Evolutionary conservation across 2,888 invertebrate species (phyloP).

Genomic region (Agriopis marginaria): DNA sequence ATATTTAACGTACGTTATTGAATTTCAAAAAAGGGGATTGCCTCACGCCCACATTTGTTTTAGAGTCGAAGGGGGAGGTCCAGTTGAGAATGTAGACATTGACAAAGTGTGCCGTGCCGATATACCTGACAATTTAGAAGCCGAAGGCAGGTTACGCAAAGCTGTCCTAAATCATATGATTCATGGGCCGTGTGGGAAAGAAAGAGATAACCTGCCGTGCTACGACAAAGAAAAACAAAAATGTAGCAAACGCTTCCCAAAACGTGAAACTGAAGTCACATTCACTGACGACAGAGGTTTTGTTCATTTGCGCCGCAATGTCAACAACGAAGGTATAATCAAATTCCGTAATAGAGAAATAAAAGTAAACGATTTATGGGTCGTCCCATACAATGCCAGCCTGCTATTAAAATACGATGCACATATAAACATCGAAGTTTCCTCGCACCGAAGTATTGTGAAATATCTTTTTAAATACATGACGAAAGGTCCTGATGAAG

Average conservation of each 20-base stretch:
- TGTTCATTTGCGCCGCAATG: conserved; percentile 10
- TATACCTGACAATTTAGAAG: neutral
- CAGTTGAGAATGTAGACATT: too few relatives aligned
- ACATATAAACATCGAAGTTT: conserved; percentile 12
- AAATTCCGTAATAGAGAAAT: neutral
- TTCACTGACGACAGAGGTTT: conserved; percentile 5
- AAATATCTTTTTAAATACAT: conserved; percentile 18
- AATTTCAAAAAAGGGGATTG: conserved; percentile 20
- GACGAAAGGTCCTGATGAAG: conserved; percentile 8
- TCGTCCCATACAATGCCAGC: neutral
- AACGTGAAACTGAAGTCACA: conserved; percentile 6
- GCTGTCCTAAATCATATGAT: conserved; percentile 6
- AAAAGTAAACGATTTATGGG: neutral
- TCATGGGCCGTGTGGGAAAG: conserved; percentile 10
- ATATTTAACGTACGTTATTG: conserved; percentile 17
- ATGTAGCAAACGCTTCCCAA: conserved; percentile 21
- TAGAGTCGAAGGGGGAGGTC: too few relatives aligned
- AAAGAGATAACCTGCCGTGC: conserved; percentile 15
- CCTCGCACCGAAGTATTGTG: conserved; percentile 1
- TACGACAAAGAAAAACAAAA: conserved; percentile 5
- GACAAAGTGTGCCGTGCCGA: too few relatives aligned
- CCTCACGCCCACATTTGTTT: neutral
- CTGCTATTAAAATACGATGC: neutral
- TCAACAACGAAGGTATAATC: conserved; percentile 3
- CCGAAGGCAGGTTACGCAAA: neutral